phyloP scores from a whole-genome alignment of 2,888 invertebrate species.

The Slavum lentiscoides region DNA sequence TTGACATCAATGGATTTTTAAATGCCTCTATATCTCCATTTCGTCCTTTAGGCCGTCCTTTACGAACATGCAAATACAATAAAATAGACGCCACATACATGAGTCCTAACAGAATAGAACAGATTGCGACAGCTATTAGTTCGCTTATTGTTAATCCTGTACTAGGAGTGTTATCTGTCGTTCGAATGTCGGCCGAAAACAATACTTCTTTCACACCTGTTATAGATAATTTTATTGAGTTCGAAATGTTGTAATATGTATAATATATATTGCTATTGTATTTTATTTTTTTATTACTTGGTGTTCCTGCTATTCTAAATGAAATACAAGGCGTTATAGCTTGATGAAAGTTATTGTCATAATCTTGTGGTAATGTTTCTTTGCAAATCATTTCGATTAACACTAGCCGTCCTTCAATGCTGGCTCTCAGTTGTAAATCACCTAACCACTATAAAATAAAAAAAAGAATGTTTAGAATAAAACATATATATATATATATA shows the following conservation, averaged over 20 bases:
- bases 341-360: conserved; percentile 61
- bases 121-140: conserved; percentile 81
- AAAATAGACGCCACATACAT: conserved; percentile 86
- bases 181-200: conserved; percentile 65
- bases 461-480: no score
- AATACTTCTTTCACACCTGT: conserved; percentile 77
- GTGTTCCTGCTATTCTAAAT: conserved; percentile 82
- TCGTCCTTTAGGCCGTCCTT: conserved; percentile 53
- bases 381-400: conserved; percentile 79
- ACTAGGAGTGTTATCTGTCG: conserved; percentile 39
- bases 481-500: no score
- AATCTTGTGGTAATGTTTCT: conserved; percentile 65
- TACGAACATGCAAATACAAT: conserved; percentile 71
- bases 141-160: conserved; percentile 72
- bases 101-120: conserved; percentile 80
- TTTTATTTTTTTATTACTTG: conserved; percentile 60
- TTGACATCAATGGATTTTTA: conserved; percentile 45
- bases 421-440: conserved; percentile 73
- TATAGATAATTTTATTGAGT: neutral
- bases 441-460: conserved; percentile 74
- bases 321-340: conserved; percentile 84
- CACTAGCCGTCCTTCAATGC: conserved; percentile 80
- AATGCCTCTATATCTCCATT: conserved; percentile 57
- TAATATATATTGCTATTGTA: no score
- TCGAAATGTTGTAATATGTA: neutral